Base-by-base conservation (phyloP, 2,113 vertebrate genomes). In the Phoenicopterus ruber region DNA sequence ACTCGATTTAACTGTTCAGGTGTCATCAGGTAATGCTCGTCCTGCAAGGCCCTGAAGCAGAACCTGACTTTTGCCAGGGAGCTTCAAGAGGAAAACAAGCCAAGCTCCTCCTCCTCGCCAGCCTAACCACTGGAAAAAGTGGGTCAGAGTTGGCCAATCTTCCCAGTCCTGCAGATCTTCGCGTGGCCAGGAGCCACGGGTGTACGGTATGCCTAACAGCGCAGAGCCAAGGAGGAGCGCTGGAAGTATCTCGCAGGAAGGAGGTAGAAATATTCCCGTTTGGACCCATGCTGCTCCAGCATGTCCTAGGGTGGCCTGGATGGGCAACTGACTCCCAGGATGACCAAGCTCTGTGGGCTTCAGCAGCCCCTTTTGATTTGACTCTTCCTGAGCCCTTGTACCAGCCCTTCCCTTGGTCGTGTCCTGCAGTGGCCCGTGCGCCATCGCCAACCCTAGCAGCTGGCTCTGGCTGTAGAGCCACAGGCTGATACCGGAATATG, bases 141-240 rank as follows among this genome's bases (percentile, higher is more conserved):
- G 93, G 95, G 90, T 96, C 82, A 85, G 82, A 67, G 78, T 59
- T 95, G 74, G 78, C 70, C 66, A 72, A 4, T 82, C 57, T 47
- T 93, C 24, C 50, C 17, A 3, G 29, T 83, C 63, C 38, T 62
- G 46, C 46, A 70, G 58, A 26, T 50, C 21, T 84, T 65, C 24
- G 11, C 1, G 4, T 46, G 54, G 16, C 29, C 31, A 8, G 72
- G 49, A 93, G 55, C 55, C 2, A 1, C 14, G 24, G 46, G 29
- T 10, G 58, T 77, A 16, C 50, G 40, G 1, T 10, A 2, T 7
- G 25, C 38, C 40, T 70, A 17, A 12, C 29, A 47, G 81, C 47
- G 66, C 38, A 29, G 34, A 34, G 18, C 4, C 34, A n/a, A 55
- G 59, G 54, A 36, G 47, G 55, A 38, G 9, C 4, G 17, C 76